A percentile compares a stretch with the other conserved stretches of the same genome.
These are phyloP conservation scores for Trileptium ribeirensis DNA, from an alignment of 2,888 invertebrate species.

Conservation along the genomic window DNA sequence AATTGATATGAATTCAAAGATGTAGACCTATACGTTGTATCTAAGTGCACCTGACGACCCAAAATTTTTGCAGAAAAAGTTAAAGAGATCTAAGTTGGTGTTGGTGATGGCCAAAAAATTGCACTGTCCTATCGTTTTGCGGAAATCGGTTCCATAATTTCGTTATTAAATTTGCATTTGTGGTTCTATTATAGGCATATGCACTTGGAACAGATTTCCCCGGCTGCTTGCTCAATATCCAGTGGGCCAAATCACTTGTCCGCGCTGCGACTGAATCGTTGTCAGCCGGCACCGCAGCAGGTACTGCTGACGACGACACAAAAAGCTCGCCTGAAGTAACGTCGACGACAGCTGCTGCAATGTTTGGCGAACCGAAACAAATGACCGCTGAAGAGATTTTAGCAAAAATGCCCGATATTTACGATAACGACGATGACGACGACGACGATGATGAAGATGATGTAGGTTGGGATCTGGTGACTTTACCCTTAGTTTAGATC, in stretches of 20 bases:
- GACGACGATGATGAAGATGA: background rate
- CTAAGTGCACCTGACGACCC: too few relatives aligned
- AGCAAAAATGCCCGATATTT: background rate
- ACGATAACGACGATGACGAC: background rate
- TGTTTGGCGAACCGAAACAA: background rate
- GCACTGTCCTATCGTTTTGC: too few relatives aligned
- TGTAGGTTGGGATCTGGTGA: too few relatives aligned
- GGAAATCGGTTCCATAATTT: too few relatives aligned
- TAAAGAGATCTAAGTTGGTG: too few relatives aligned
- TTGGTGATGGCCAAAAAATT: too few relatives aligned
- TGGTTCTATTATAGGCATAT: background rate
- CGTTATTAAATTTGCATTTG: too few relatives aligned
- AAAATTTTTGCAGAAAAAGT: too few relatives aligned
- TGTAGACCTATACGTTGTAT: too few relatives aligned
- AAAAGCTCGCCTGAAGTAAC: background rate
- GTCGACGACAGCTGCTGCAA: background rate
- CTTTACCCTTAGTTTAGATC: too few relatives aligned
- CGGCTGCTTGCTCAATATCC: background rate
- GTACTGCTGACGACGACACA: background rate
- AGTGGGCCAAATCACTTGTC: background rate
- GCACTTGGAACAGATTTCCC: background rate
- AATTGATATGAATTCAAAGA: too few relatives aligned
- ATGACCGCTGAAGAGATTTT: background rate
- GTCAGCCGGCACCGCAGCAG: background rate
- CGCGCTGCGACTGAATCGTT: background rate